These are phyloP conservation scores for Piezodorus guildinii DNA, from an alignment of 1,140 invertebrate genomes.

Conservation along the genomic window DNA sequence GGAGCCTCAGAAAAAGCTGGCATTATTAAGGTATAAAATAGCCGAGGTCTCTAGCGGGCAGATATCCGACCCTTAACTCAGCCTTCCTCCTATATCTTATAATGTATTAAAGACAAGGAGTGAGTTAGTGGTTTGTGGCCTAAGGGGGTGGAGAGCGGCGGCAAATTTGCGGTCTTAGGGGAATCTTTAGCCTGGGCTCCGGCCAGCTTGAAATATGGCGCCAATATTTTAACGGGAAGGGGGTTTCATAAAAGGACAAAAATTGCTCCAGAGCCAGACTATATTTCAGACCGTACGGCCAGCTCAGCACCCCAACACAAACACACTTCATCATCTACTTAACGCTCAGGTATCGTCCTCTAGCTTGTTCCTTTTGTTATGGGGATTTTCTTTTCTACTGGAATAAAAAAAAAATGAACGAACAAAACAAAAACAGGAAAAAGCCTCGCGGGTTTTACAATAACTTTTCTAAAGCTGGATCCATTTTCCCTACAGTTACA, in stretches of 20 bases:
- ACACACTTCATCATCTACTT: slow-evolving; percentile 4
- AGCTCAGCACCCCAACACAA: slow-evolving; percentile 1
- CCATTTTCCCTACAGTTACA: too few species aligned
- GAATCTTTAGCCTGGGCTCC: slow-evolving; percentile 1
- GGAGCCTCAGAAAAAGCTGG: too few species aligned
- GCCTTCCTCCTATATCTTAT: slow-evolving; percentile 7
- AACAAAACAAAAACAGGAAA: too few species aligned
- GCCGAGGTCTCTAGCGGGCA: too few species aligned
- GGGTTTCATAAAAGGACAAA: slow-evolving; percentile 14
- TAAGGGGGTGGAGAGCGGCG: background rate
- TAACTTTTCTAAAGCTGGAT: too few species aligned
- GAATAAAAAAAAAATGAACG: too few species aligned
- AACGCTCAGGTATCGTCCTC: background rate
- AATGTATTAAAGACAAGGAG: slow-evolving; percentile 14
- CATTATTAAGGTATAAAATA: too few species aligned
- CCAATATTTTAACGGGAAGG: slow-evolving; percentile 4
- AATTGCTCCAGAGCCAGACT: slow-evolving; percentile 11
- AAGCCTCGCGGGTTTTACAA: too few species aligned
- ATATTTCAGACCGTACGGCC: slow-evolving; percentile 9
- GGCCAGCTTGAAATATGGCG: slow-evolving; percentile 9
- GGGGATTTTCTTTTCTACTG: too few species aligned
- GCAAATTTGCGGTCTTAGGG: slow-evolving; percentile 4
- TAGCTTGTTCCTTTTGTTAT: too few species aligned
- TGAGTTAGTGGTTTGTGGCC: slow-evolving; percentile 7
- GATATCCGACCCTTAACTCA: too few species aligned